These are phyloP conservation scores for Pseudopleuronectes americanus DNA, from an alignment of 2,797 vertebrate genomes.

Conservation along the genomic window DNA sequence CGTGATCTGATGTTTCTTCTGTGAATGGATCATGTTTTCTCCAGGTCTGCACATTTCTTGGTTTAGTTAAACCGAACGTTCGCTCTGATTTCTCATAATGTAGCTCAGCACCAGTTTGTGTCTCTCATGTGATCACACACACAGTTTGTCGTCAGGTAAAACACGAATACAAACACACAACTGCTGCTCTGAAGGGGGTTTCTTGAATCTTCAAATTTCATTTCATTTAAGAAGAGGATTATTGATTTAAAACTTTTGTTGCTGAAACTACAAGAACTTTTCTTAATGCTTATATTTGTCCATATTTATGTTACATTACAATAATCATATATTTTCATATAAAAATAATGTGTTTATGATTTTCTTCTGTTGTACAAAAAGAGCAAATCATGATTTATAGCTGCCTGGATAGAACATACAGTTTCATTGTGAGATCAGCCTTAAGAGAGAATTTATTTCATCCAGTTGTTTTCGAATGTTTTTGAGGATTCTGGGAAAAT, in stretches of 20 bases:
- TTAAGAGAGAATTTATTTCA: no score
- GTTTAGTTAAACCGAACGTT: constrained; percentile 2
- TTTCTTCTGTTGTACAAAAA: no score
- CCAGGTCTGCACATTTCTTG: background rate
- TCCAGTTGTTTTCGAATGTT: background rate
- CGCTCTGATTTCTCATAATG: constrained; percentile 27
- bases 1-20: constrained; percentile 53
- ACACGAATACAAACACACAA: background rate
- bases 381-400: no score
- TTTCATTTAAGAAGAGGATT: no score
- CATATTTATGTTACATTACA: background rate
- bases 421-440: no score
- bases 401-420: no score
- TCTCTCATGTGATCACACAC: background rate
- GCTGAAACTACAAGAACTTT: background rate
- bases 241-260: no score
- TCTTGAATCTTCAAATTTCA: background rate
- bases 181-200: background rate
- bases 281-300: background rate
- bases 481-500: background rate
- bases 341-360: no score
- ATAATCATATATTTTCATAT: no score
- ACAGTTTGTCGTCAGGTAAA: background rate
- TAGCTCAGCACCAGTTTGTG: constrained; percentile 1
- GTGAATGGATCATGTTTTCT: constrained; percentile 48